A percentile compares a stretch with the other conserved stretches of the same genome.
phyloP scores from a whole-genome alignment of 1,140 invertebrate species.

The Listronotus oregonensis region DNA sequence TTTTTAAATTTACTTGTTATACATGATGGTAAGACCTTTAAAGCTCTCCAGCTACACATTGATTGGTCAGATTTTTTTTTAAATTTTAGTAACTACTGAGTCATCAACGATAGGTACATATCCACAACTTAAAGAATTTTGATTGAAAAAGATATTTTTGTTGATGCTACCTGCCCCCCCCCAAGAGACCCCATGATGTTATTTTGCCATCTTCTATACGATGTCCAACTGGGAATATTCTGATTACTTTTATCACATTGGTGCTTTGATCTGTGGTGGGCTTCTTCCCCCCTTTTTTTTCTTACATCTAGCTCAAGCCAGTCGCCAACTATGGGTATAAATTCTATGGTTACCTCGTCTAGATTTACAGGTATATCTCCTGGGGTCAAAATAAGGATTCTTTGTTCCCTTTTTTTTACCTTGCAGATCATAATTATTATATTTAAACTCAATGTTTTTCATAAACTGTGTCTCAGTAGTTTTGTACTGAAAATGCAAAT shows the following conservation, averaged over 20 bases:
- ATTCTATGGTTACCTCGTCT: constrained; percentile 53
- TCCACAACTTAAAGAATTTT: constrained; percentile 58
- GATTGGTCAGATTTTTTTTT: no score
- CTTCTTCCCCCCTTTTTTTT: constrained; percentile 59
- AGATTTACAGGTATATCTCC: constrained; percentile 48
- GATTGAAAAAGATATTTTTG: constrained; percentile 62
- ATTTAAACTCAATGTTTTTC: constrained; percentile 37
- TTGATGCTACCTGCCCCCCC: constrained; percentile 59
- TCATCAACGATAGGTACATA: constrained; percentile 62
- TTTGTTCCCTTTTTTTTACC: constrained; percentile 41
- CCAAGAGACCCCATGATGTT: constrained; percentile 59
- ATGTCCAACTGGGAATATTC: constrained; percentile 62
- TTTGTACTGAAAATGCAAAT: not conserved
- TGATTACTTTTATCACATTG: constrained; percentile 63
- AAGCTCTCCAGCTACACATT: no score
- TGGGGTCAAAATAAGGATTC: constrained; percentile 41
- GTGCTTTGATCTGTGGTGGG: constrained; percentile 57
- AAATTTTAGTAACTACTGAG: constrained; percentile 63
- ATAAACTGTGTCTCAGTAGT: constrained; percentile 42
- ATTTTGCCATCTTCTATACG: constrained; percentile 60
- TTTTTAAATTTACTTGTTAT: no score
- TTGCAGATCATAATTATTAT: constrained; percentile 44
- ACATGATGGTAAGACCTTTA: no score
- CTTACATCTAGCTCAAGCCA: constrained; percentile 65
- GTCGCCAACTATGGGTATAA: constrained; percentile 65